phyloP scores from a whole-genome alignment of 2,113 vertebrate genomes.

The Tyrannus savana region DNA sequence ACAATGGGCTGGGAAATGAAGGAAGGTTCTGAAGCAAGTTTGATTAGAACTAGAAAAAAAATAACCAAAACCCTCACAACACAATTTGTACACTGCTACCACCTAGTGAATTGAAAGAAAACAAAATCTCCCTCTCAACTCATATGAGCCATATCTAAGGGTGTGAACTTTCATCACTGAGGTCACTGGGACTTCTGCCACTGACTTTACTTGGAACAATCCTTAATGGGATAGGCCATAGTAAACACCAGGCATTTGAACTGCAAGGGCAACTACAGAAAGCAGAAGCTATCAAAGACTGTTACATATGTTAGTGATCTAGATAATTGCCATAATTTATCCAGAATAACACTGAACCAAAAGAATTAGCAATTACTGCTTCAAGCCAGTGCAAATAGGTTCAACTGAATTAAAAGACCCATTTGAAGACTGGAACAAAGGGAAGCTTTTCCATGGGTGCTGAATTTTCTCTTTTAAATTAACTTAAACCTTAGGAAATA shows the following conservation, averaged over 20 bases:
- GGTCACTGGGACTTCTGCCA: background rate
- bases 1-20: background rate
- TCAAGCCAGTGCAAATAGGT: background rate
- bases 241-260: slow-evolving; percentile 20
- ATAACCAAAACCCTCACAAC: background rate
- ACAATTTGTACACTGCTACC: slow-evolving; percentile 59
- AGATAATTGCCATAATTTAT: slow-evolving; percentile 43
- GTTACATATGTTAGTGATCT: slow-evolving; percentile 3
- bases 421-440: background rate
- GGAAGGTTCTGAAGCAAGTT: background rate
- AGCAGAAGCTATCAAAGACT: background rate
- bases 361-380: background rate
- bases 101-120: slow-evolving; percentile 56
- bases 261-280: background rate
- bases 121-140: background rate
- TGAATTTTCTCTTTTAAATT: background rate
- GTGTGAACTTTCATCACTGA: background rate
- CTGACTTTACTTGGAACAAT: background rate
- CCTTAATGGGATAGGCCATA: background rate
- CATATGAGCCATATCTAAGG: background rate
- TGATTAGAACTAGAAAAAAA: background rate
- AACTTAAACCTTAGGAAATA: background rate
- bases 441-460: background rate
- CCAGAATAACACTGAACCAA: slow-evolving; percentile 10
- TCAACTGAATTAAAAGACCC: background rate